phyloP scores from a whole-genome alignment of 1,140 invertebrate genomes.

The Brachionus angularis region DNA sequence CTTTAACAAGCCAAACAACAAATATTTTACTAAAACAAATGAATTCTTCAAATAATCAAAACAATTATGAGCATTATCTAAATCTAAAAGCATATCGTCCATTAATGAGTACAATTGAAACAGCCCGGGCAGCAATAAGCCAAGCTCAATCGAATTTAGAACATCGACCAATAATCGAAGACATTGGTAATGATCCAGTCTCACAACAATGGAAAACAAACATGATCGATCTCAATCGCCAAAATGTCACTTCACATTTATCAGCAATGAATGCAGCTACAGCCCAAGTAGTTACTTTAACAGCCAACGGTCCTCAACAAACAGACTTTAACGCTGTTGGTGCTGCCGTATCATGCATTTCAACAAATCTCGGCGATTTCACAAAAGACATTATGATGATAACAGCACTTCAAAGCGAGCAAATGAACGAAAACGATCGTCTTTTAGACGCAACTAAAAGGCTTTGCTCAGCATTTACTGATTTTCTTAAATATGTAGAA shows the following conservation, averaged over 20 bases:
- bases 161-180: background rate
- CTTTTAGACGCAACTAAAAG: conserved; percentile 84
- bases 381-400: conserved; percentile 89
- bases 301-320: conserved; percentile 67
- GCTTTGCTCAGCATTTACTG: conserved; percentile 86
- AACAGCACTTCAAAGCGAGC: conserved; percentile 83
- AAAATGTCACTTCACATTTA: conserved; percentile 89
- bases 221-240: conserved; percentile 82
- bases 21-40: too few relatives aligned
- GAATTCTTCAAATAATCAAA: too few relatives aligned
- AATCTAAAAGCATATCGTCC: background rate
- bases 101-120: conserved; percentile 12
- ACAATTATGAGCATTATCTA: conserved; percentile 6
- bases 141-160: conserved; percentile 18
- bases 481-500: conserved; percentile 86
- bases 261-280: conserved; percentile 98
- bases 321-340: conserved; percentile 90
- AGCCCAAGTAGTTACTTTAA: conserved; percentile 91
- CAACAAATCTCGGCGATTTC: conserved; percentile 90
- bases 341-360: conserved; percentile 92
- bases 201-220: conserved; percentile 77
- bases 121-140: background rate
- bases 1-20: too few relatives aligned
- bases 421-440: conserved; percentile 69
- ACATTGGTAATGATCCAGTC: background rate